Evolutionary conservation across 37 sponge, comb jelly and placozoan genomes (phyloP).

Genomic region (Diacarnus erythraeanus): DNA sequence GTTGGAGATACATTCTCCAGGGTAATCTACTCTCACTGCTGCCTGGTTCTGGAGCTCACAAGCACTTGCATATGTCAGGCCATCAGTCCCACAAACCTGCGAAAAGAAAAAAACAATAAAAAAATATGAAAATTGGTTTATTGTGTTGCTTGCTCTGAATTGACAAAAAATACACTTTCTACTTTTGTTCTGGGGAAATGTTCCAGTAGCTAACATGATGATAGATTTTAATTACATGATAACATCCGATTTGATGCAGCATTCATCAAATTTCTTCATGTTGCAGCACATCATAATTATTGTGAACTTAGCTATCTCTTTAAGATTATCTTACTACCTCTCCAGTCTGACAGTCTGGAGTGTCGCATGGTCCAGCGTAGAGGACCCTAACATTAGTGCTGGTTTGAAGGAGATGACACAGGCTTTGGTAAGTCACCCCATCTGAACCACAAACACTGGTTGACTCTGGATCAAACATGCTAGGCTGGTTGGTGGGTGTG

Average conservation of each 20-base stretch:
- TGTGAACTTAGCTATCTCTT: background rate
- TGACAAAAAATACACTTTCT: too few relatives aligned
- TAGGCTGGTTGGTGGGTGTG: background rate
- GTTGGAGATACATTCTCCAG: conserved; percentile 9
- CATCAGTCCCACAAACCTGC: conserved; percentile 63
- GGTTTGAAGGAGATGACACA: conserved; percentile 36
- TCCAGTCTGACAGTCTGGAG: conserved; percentile 16
- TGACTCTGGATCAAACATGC: too few relatives aligned
- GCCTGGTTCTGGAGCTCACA: conserved; percentile 32
- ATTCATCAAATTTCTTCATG: background rate
- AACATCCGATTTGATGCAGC: background rate
- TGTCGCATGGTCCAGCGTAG: conserved; percentile 40
- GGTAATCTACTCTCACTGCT: conserved; percentile 30
- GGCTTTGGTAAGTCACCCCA: conserved; percentile 21
- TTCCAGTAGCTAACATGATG: too few relatives aligned
- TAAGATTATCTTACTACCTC: too few relatives aligned
- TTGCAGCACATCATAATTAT: background rate
- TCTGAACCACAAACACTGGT: conserved; percentile 40
- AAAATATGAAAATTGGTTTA: too few relatives aligned
- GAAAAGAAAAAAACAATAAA: background rate
- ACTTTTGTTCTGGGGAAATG: too few relatives aligned
- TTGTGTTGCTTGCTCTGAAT: too few relatives aligned
- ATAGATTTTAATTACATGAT: background rate
- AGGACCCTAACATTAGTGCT: conserved; percentile 8
- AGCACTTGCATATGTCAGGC: conserved; percentile 33